These are phyloP conservation scores for Odobenus rosmarus DNA, from an alignment of 2,113 vertebrate species.

Conservation along the genomic window DNA sequence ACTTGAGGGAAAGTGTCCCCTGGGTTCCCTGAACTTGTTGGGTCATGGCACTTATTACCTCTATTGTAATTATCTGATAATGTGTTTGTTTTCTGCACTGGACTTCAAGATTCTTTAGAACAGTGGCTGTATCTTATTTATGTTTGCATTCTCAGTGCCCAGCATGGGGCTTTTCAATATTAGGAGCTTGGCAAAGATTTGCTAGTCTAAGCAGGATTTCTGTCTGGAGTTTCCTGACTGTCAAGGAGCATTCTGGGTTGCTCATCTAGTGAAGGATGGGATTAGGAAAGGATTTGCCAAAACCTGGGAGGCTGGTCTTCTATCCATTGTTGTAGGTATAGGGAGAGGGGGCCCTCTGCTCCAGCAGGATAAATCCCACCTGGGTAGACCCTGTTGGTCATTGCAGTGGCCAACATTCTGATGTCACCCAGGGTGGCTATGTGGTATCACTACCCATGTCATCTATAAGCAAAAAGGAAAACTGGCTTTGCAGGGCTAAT, in stretches of 20 bases:
- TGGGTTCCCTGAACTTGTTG: background rate
- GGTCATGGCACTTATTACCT: background rate
- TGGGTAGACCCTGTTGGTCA: background rate
- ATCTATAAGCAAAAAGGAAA: background rate
- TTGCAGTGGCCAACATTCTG: background rate
- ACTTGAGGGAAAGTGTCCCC: background rate
- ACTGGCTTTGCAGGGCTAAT: background rate
- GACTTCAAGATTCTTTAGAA: constrained; percentile 26
- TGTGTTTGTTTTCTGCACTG: constrained; percentile 21
- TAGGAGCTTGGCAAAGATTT: background rate
- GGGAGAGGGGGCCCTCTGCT: background rate
- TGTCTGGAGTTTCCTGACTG: background rate
- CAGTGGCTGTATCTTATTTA: background rate
- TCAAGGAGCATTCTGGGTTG: background rate
- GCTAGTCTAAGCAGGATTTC: constrained; percentile 7
- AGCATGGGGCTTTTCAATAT: background rate
- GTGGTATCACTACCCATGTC: background rate
- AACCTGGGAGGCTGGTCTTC: background rate
- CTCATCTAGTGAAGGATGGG: background rate
- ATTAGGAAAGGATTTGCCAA: constrained; percentile 1
- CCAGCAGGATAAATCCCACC: background rate
- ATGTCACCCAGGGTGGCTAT: background rate
- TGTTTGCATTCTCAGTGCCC: background rate
- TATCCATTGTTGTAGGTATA: background rate
- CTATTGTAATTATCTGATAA: background rate